Base-by-base conservation (phyloP, 2,888 invertebrate genomes). In the Cylindroiulus punctatus region DNA sequence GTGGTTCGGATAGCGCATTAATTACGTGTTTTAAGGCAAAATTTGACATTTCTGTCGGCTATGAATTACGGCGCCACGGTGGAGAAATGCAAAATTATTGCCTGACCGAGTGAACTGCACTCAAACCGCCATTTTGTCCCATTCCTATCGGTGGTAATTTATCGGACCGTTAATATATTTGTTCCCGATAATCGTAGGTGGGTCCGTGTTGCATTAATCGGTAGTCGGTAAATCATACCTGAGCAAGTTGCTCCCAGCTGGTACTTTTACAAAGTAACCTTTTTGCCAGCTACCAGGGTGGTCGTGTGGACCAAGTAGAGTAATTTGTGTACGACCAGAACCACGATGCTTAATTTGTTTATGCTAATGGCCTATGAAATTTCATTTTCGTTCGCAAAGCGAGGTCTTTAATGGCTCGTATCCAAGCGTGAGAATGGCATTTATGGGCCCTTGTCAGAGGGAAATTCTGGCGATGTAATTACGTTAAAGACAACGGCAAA, bases 291-390 rank as follows among this genome's bases (percentile, higher is more conserved):
- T n/a, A n/a, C n/a, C 52, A 52, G 52, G 52, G 52, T 52, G 52
- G 52, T 52, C 52, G 52, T 52, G 52, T 52, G 19, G 19, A n/a
- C n/a, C 14, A 19, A 52, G 52, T 52, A n/a, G 52, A n/a, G 52
- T 52, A 52, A 52, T 52, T 52, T 52, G 52, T 52, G n/a, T 17
- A n/a, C 19, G 14, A 17, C 47, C 17, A 17, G 14, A 47, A 47
- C 17, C 47, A 17, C 47, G 19, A 44, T 52, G 8, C 52, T 52
- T 52, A 19, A 52, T 52, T 52, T 52, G 52, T n/a, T 52, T 52
- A 52, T 52, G 52, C 52, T 52, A 52, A 52, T 52, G 52, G n/a
- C n/a, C 52, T 52, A 52, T 52, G 52, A 52, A 52, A 52, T 52
- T 52, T 52, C 52, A 52, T 52, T 52, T 19, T 19, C 52, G 52